Evolutionary conservation across 2,888 invertebrate genomes (phyloP).

Genomic region (Glyphotaelius pellucidus): DNA sequence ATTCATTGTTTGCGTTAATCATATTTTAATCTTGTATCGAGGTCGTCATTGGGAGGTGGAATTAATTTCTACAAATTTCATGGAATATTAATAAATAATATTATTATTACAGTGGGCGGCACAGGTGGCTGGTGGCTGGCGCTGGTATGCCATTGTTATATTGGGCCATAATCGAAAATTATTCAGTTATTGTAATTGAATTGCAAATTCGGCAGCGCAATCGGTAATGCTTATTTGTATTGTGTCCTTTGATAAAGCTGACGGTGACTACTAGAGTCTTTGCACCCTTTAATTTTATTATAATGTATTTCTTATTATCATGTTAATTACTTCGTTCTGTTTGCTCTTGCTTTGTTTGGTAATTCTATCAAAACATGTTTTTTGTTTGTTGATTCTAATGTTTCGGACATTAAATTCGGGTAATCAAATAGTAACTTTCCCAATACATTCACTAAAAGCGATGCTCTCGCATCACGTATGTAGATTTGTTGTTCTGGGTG

Average conservation of each 20-base stretch:
- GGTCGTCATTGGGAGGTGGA: neutral
- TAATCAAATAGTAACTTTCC: too few species aligned
- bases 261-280: neutral
- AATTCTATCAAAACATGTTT: neutral
- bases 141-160: neutral
- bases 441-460: too few species aligned
- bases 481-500: too few species aligned
- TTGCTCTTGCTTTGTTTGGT: neutral
- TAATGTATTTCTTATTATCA: neutral
- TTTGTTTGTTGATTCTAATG: neutral
- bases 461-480: too few species aligned
- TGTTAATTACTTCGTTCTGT: neutral
- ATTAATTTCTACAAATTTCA: neutral
- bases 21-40: neutral
- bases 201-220: neutral
- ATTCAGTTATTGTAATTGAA: neutral
- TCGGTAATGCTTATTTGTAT: neutral
- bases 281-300: neutral
- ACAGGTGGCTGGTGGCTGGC: neutral
- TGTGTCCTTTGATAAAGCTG: neutral
- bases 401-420: neutral
- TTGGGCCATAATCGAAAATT: neutral
- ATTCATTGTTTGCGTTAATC: too few species aligned
- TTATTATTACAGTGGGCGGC: neutral
- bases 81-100: neutral